Base-by-base conservation (phyloP, 2,888 invertebrate genomes). In the Timema cristinae region DNA sequence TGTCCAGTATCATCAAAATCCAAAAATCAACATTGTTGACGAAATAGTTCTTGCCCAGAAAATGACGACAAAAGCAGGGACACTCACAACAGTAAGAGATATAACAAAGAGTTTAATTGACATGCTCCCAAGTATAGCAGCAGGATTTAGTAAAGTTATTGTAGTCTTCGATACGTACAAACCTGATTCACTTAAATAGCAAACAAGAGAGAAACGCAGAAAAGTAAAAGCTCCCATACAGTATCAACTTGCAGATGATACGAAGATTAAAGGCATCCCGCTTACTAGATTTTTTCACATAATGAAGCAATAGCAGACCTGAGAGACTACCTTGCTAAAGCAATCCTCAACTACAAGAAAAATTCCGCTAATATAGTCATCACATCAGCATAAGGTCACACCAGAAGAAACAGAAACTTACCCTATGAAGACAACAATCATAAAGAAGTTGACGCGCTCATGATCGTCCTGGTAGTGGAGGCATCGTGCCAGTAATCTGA, bases 211-310 rank as follows among this genome's bases (percentile, higher is more conserved):
- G 59, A 11, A n/a, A 13, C 9, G 59, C n/a, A 59, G 59, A 59
- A 59, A 59, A 59, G 8, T 9, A 59, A 59, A n/a, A 59, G 16
- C 13, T 59, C n/a, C 59, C 32, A 8, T 59, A n/a, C 59, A 13
- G n/a, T n/a, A 59, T 59, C 59, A 59, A 13, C 10, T n/a, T n/a
- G 15, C 59, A 59, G 59, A 59, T 59, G n/a, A 59, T 59, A 59
- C 5, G 32, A 59, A 32, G 1, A 2, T 2, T 32, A 32, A 32
- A 2, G 32, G 1, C 32, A 32, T 32, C 32, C 32, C 32, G 15
- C 59, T n/a, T n/a, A 11, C 59, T 13, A 59, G 15, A 8, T 59
- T 59, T 59, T 59, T 13, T 59, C 59, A 11, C 59, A 59, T 13
- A n/a, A 59, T 16, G n/a, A n/a, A 59, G n/a, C 15, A 59, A 59